phyloP scores from a whole-genome alignment of 2,113 vertebrate species.

The Mellivora capensis region DNA sequence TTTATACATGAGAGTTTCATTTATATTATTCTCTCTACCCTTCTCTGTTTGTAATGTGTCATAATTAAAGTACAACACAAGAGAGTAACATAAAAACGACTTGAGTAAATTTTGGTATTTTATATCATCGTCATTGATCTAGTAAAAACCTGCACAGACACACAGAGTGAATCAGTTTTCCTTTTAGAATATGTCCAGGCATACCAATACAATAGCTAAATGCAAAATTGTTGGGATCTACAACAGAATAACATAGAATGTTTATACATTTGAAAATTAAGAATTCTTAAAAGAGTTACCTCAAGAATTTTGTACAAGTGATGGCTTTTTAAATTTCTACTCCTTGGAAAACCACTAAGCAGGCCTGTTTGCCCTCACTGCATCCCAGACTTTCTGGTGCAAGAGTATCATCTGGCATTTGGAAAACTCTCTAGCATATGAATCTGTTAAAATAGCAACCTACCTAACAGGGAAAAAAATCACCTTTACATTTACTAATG shows the following conservation, averaged over 20 bases:
- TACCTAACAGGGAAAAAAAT: not conserved
- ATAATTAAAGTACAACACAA: not conserved
- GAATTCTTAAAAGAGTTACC: not conserved
- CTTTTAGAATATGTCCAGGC: not conserved
- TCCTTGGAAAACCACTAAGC: conserved; percentile 11
- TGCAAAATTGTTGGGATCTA: conserved; percentile 1
- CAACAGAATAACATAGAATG: conserved; percentile 1
- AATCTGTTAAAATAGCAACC: conserved; percentile 62
- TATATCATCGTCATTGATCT: not conserved
- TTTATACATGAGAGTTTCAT: not conserved
- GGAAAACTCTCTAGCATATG: conserved; percentile 34
- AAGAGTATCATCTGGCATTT: conserved; percentile 42
- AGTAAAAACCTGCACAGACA: conserved; percentile 12
- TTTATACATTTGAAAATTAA: conserved; percentile 1
- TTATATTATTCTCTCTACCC: not conserved
- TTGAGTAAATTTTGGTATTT: not conserved
- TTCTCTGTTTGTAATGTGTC: conserved; percentile 3
- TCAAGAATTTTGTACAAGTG: not conserved
- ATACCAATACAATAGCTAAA: not conserved
- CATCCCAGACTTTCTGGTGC: not conserved
- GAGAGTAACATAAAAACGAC: conserved; percentile 15
- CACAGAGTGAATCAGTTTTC: not conserved
- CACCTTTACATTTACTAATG: conserved; percentile 33
- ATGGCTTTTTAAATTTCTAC: not conserved
- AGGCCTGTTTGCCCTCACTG: conserved; percentile 7